phyloP scores from a whole-genome alignment of 2,113 vertebrate genomes.

The Xenopus tropicalis region UCB_Xtro_10.0 CM004444.2:128060001-128060500 shows the following conservation, averaged over 20 bases:
- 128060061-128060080: conserved; percentile 59
- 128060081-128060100: conserved; percentile 60
- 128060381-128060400: conserved; percentile 24
- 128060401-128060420: conserved; percentile 59
- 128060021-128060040: conserved; percentile 50
- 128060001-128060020: conserved; percentile 50
- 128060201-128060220: conserved; percentile 36
- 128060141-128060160: conserved; percentile 49
- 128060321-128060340: conserved; percentile 11
- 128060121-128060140: conserved; percentile 57
- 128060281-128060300: conserved; percentile 50
- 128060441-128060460: conserved; percentile 80
- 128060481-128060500: conserved; percentile 70
- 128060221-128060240: conserved; percentile 49
- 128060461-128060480: conserved; percentile 76
- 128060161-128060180: conserved; percentile 49
- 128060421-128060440: conserved; percentile 80
- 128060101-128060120: conserved; percentile 55
- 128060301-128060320: background rate
- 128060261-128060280: conserved; percentile 43
- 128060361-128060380: conserved; percentile 53
- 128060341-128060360: no score
- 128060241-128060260: conserved; percentile 59
- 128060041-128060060: conserved; percentile 55
- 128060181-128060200: conserved; percentile 44